Evolutionary conservation across 2,113 vertebrate species (phyloP), one percentile per base, ranked within the genome.

Genomic region (Isichthys henryi): DNA sequence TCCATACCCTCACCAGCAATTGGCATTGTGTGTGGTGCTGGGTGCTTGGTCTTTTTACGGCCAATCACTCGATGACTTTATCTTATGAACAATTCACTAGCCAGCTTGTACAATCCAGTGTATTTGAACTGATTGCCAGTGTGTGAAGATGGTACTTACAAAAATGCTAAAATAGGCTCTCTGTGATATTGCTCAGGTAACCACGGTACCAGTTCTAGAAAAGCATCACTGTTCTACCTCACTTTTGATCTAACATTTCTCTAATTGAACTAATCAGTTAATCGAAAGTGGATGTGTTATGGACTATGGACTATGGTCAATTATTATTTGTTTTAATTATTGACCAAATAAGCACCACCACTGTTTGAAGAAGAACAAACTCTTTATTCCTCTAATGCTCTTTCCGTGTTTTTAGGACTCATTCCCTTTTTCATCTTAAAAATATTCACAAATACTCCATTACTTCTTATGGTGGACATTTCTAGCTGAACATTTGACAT

Each of bases 1-100:
- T 87, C 70, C 49, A 46, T 80, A 86, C 31, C 31, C 66, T 88
- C 70, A 88, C 70, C 89, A 90, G 21, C 86, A 90, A 50, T 43
- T 88, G 86, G 49, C 45, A 80, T 56, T 13, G 62, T 45, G 48
- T 23, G 15, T 74, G 27, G 21, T 11, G 53, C 27, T 53, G 27
- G 66, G 62, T 62, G 21, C 39, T 11, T 23, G 39, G 58, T 13
- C 66, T 77, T 56, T 50, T 46, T 31, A 88, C 8, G 8, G 7
- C 5, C 5, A 74, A 8, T 8, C 53, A 35, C 50, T 19, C 56
- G 9, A 15, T 31, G 15, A 27, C 87, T 88, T 23, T 56, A 31
- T 50, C 84, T 13, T 27, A 86, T 84, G 23, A 46, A 21, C 23
- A 23, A 0, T 23, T 84, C 45, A 80, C 31, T 35, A 39, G 35